phyloP scores from a whole-genome alignment of 2,113 vertebrate genomes.

The Verasper variegatus region DNA sequence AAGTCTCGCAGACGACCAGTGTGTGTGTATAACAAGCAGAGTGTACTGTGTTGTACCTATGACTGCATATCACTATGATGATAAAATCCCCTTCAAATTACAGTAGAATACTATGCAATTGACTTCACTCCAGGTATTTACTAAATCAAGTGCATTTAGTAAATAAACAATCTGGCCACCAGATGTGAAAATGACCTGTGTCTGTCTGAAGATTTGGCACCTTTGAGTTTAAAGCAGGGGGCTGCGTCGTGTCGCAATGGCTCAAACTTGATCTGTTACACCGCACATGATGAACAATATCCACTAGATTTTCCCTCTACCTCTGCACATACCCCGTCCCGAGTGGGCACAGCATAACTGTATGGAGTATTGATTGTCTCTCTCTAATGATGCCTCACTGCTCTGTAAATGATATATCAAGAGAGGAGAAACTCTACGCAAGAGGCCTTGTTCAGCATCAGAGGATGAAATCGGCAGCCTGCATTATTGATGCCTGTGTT shows the following conservation, averaged over 20 bases:
- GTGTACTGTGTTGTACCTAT: too few relatives aligned
- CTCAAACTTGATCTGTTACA: background rate
- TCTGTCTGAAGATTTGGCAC: too few relatives aligned
- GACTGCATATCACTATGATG: too few relatives aligned
- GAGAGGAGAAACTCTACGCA: conserved; percentile 38
- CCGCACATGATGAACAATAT: background rate
- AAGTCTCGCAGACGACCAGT: too few relatives aligned
- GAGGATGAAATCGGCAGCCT: conserved; percentile 61
- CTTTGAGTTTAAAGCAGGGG: background rate
- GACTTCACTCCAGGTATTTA: too few relatives aligned
- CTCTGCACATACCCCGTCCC: background rate
- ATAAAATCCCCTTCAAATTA: too few relatives aligned
- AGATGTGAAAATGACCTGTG: too few relatives aligned
- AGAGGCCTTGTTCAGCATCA: conserved; percentile 34
- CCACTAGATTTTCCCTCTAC: background rate
- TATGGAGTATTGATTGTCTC: conserved; percentile 42
- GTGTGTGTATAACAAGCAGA: too few relatives aligned
- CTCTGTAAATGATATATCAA: conserved; percentile 51
- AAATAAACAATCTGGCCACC: background rate
- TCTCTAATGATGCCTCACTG: conserved; percentile 40
- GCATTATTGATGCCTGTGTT: conserved; percentile 81
- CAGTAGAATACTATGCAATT: too few relatives aligned
- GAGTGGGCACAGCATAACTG: conserved; percentile 34
- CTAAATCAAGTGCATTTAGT: background rate
- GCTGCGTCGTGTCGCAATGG: background rate